Conservation (phyloP, 2,888 invertebrate species). For the Sinhomidia bicolor region DNA sequence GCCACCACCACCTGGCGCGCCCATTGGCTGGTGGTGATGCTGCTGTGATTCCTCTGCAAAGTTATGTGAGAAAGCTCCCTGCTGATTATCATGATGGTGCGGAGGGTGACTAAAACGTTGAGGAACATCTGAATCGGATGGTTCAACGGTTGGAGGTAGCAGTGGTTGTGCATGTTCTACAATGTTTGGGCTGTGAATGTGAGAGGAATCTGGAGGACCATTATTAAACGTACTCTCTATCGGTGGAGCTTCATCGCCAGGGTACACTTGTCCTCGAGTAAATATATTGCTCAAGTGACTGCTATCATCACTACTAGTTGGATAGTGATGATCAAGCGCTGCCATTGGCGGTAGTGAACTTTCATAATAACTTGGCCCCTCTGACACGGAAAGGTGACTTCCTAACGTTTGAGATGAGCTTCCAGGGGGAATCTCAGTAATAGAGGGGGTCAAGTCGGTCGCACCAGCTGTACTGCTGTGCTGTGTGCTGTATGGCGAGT, state of each 20-base stretch:
- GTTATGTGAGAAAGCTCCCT: not conserved
- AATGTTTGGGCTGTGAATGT: constrained; percentile 72
- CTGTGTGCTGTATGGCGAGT: constrained; percentile 48
- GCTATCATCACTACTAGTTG: not conserved
- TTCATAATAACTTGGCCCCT: constrained; percentile 5
- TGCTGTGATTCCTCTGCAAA: constrained; percentile 21
- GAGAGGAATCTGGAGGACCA: constrained; percentile 63
- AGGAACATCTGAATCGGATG: constrained; percentile 1
- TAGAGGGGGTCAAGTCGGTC: not conserved
- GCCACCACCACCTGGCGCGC: constrained; percentile 21
- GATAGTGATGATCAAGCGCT: constrained; percentile 26
- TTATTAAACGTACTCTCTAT: constrained; percentile 49
- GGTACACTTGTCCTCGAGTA: constrained; percentile 52
- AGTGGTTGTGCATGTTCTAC: constrained; percentile 34
- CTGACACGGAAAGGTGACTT: constrained; percentile 33
- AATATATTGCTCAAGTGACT: not conserved
- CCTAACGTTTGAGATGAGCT: constrained; percentile 36
- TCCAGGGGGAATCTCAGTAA: constrained; percentile 13
- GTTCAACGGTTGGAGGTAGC: not conserved
- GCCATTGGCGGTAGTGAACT: not conserved
- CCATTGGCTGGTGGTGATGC: not conserved
- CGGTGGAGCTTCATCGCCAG: constrained; percentile 1
- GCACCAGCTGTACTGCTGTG: not conserved
- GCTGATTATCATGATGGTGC: not conserved
- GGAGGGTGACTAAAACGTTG: not conserved